Conservation (phyloP, 2,888 invertebrate species). For the Pteria penguin region DNA sequence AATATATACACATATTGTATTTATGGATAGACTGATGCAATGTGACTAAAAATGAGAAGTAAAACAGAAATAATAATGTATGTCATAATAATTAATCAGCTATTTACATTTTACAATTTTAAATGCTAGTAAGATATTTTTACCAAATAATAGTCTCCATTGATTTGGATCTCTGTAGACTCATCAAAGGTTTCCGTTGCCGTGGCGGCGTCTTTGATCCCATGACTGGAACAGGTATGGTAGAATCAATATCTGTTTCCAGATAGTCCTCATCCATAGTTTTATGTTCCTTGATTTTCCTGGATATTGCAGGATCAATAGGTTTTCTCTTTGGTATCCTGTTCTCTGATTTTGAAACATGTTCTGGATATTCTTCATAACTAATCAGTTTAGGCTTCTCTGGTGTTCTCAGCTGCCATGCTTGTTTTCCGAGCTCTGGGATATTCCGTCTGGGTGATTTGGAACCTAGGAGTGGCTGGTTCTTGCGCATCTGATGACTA, state of each 20-base stretch:
- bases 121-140: too few relatives aligned
- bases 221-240: slow-evolving; percentile 5
- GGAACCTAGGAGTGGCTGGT: neutral
- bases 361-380: neutral
- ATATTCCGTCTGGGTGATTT: slow-evolving; percentile 1
- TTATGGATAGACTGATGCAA: too few relatives aligned
- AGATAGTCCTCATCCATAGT: neutral
- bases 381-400: neutral
- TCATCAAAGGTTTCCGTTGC: slow-evolving; percentile 14
- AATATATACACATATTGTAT: too few relatives aligned
- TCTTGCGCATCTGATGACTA: neutral
- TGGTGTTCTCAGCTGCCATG: neutral
- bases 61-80: too few relatives aligned
- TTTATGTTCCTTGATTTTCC: neutral
- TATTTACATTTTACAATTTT: too few relatives aligned
- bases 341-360: neutral
- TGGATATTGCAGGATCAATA: neutral
- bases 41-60: too few relatives aligned
- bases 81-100: too few relatives aligned
- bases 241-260: slow-evolving; percentile 31
- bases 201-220: slow-evolving; percentile 6
- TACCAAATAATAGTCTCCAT: slow-evolving; percentile 43
- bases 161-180: slow-evolving; percentile 27
- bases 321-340: neutral
- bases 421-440: slow-evolving; percentile 5